Percentiles rank a stretch among this genome's conserved stretches.
Evolutionary conservation across 2,113 vertebrate species (phyloP).

Genomic region (Poeciliopsis prolifica): DNA sequence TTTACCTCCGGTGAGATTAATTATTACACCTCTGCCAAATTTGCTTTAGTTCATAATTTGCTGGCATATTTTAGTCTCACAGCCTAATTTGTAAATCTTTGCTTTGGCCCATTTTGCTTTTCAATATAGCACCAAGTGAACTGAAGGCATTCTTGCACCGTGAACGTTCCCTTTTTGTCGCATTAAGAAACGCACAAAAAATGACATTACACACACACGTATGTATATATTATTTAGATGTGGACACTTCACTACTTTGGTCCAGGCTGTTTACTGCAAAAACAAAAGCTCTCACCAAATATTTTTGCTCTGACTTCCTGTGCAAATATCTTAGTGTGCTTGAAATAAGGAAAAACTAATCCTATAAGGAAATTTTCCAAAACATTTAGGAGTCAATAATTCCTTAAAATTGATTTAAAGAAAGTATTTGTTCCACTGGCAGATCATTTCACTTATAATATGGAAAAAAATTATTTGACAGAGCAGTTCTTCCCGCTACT

Average conservation of each 20-base stretch:
- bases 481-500: no score
- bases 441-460: no score
- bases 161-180: not conserved
- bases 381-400: no score
- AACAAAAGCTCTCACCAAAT: no score
- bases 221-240: not conserved
- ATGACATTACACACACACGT: not conserved
- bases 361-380: no score
- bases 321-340: no score
- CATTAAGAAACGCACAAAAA: not conserved
- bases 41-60: not conserved
- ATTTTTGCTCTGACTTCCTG: no score
- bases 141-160: not conserved
- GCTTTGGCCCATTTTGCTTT: not conserved
- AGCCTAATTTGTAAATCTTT: not conserved
- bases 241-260: not conserved
- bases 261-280: no score
- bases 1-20: not conserved
- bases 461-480: no score
- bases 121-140: not conserved
- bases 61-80: not conserved
- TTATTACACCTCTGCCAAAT: not conserved
- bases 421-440: no score
- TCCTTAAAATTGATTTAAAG: no score
- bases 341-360: no score